phyloP scores from a whole-genome alignment of 2,888 invertebrate genomes.

The Campopleginae sp. region DNA sequence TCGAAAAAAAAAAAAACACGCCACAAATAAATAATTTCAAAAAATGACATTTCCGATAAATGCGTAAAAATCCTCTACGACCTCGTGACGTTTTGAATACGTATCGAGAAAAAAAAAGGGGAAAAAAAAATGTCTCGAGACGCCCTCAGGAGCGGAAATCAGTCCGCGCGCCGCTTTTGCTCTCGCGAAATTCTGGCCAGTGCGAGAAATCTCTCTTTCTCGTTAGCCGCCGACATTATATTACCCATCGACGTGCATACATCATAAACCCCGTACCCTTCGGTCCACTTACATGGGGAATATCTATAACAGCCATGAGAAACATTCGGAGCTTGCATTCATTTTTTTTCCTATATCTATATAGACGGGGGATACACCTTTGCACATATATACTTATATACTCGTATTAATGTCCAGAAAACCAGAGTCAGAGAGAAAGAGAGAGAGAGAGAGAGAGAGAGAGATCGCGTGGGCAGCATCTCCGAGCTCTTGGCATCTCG shows the following conservation, averaged over 20 bases:
- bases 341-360: constrained; percentile 56
- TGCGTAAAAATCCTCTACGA: background rate
- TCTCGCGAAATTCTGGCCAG: constrained; percentile 20
- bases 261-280: constrained; percentile 76
- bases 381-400: constrained; percentile 15
- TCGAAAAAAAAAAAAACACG: background rate
- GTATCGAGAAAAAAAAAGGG: background rate
- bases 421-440: constrained; percentile 46
- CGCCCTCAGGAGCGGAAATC: constrained; percentile 23
- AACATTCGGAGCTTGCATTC: constrained; percentile 80
- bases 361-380: background rate
- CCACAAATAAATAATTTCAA: background rate
- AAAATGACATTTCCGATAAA: background rate
- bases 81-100: background rate
- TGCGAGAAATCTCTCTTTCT: constrained; percentile 77
- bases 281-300: constrained; percentile 79
- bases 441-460: constrained; percentile 52
- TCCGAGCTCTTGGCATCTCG: constrained; percentile 65
- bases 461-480: constrained; percentile 77
- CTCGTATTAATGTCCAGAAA: constrained; percentile 48
- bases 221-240: constrained; percentile 84
- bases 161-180: background rate
- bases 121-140: constrained; percentile 17
- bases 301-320: constrained; percentile 81
- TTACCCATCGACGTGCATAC: constrained; percentile 82